These are phyloP conservation scores for Hesperia comma DNA, from an alignment of 2,888 invertebrate species.

Conservation along the genomic window DNA sequence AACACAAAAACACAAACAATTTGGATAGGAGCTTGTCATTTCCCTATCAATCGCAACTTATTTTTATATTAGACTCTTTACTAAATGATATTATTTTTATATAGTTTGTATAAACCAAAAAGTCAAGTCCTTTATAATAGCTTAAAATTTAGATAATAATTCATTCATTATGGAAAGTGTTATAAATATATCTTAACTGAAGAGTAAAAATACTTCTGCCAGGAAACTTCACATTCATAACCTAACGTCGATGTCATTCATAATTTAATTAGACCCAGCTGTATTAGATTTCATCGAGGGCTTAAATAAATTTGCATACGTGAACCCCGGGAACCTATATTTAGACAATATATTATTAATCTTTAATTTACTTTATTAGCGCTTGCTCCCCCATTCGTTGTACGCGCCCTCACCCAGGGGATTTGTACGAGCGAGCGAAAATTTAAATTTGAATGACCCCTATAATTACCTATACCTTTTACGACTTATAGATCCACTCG, in stretches of 20 bases:
- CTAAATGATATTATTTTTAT: too few species aligned
- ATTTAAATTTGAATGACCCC: slow-evolving; percentile 82
- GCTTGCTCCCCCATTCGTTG: slow-evolving; percentile 65
- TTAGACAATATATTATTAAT: slow-evolving; percentile 82
- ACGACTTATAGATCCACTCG: slow-evolving; percentile 16
- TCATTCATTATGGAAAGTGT: neutral
- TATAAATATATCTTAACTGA: too few species aligned
- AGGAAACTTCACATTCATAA: slow-evolving; percentile 24
- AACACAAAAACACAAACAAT: too few species aligned
- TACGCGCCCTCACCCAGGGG: slow-evolving; percentile 69
- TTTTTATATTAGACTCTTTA: too few species aligned
- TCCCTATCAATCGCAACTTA: too few species aligned
- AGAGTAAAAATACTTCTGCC: slow-evolving; percentile 6
- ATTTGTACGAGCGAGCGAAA: slow-evolving; percentile 74
- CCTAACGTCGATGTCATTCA: slow-evolving; percentile 49
- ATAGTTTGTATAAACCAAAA: too few species aligned
- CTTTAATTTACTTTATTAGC: slow-evolving; percentile 84
- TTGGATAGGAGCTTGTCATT: too few species aligned
- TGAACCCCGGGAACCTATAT: slow-evolving; percentile 72
- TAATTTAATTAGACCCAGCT: slow-evolving; percentile 58
- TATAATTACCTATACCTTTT: slow-evolving; percentile 34
- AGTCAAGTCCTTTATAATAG: too few species aligned
- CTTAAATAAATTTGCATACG: slow-evolving; percentile 68
- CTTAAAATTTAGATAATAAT: too few species aligned
- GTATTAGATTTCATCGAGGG: slow-evolving; percentile 62